Conservation (phyloP, 2,797 vertebrate species). For the Scleropages formosus region DNA sequence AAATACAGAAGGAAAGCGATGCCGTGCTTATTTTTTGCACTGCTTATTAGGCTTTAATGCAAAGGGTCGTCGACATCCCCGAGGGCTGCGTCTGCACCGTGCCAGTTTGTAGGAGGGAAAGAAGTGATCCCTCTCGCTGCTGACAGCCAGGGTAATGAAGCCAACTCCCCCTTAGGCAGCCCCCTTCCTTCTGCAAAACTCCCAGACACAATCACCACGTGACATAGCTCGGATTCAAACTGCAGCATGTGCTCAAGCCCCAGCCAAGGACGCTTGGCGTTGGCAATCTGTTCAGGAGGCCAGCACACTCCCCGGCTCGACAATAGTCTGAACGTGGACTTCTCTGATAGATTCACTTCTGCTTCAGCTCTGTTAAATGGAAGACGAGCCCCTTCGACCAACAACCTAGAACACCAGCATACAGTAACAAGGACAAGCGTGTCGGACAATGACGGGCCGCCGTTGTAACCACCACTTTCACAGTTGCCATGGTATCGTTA, state of each 20-base stretch:
- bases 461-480: not conserved
- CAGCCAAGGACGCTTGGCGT: too few relatives aligned
- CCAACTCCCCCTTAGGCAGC: not conserved
- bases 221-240: not conserved
- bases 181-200: not conserved
- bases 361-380: not conserved
- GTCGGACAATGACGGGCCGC: not conserved
- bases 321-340: too few relatives aligned
- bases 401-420: constrained; percentile 3
- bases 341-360: too few relatives aligned
- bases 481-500: not conserved
- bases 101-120: not conserved
- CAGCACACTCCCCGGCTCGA: too few relatives aligned
- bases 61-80: not conserved
- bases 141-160: not conserved
- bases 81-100: not conserved
- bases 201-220: not conserved
- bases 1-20: not conserved
- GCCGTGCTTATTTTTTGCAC: not conserved
- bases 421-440: not conserved
- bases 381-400: not conserved
- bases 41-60: not conserved
- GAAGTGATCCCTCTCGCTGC: not conserved
- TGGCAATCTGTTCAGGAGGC: too few relatives aligned
- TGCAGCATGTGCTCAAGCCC: not conserved